Evolutionary conservation across 92 coral and sea anemone species (phyloP).

Genomic region (Palythoa caribaeorum): DNA sequence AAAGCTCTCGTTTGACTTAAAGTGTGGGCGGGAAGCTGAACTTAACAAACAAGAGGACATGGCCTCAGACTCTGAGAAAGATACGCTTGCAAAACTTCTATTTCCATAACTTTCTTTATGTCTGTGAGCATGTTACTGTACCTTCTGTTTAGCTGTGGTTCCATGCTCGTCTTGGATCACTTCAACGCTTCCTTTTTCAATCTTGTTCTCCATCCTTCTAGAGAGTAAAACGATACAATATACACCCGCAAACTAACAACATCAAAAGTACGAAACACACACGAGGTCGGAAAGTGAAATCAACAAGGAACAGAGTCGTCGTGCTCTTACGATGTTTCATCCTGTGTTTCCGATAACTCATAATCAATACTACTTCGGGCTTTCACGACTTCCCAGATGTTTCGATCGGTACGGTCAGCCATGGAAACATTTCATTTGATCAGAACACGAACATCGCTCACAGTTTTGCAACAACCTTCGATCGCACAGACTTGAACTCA

Average conservation of each 20-base stretch:
- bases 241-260: slow-evolving; percentile 27
- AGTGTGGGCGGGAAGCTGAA: slow-evolving; percentile 45
- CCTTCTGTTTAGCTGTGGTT: slow-evolving; percentile 43
- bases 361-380: slow-evolving; percentile 57
- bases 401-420: slow-evolving; percentile 68
- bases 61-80: not conserved
- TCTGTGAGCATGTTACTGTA: slow-evolving; percentile 26
- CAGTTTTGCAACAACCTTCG: slow-evolving; percentile 37
- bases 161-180: slow-evolving; percentile 17
- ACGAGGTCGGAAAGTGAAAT: slow-evolving; percentile 48
- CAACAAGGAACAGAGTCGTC: not conserved
- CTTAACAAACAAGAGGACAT: not conserved
- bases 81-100: not conserved
- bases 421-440: slow-evolving; percentile 52
- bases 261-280: slow-evolving; percentile 5
- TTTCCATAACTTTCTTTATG: slow-evolving; percentile 12
- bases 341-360: slow-evolving; percentile 27
- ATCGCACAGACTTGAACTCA: slow-evolving; percentile 41
- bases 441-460: not conserved
- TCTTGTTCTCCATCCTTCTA: slow-evolving; percentile 31
- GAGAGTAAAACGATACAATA: slow-evolving; percentile 6
- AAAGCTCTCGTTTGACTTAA: not conserved
- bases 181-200: slow-evolving; percentile 24
- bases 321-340: slow-evolving; percentile 48
- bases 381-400: slow-evolving; percentile 70